Evolutionary conservation across 2,888 invertebrate species (phyloP).

Genomic region (Linnaemya tessellans): DNA sequence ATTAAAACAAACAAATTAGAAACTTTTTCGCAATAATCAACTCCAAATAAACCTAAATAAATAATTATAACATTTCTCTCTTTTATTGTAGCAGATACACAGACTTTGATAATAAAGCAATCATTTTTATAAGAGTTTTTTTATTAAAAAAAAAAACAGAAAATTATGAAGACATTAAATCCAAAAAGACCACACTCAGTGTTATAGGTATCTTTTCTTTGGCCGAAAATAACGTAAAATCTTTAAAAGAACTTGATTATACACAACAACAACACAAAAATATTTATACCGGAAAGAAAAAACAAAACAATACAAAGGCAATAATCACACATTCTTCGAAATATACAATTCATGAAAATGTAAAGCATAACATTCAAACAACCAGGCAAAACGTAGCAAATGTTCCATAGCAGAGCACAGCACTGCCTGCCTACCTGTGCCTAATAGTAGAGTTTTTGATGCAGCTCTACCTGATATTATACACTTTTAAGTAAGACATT

Average conservation of each 20-base stretch:
- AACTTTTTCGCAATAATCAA: constrained; percentile 52
- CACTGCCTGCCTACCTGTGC: constrained; percentile 55
- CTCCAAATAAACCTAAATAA: constrained; percentile 46
- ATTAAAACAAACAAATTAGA: constrained; percentile 55
- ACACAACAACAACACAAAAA: constrained; percentile 25
- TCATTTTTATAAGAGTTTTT: constrained; percentile 41
- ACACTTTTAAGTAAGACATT: constrained; percentile 64
- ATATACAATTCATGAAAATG: constrained; percentile 56
- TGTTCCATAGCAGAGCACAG: constrained; percentile 19
- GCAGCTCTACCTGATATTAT: constrained; percentile 55
- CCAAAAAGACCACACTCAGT: constrained; percentile 60
- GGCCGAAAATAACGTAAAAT: constrained; percentile 55
- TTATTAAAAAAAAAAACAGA: not conserved
- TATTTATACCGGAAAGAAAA: constrained; percentile 68
- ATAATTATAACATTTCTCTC: constrained; percentile 32
- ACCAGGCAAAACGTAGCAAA: constrained; percentile 44
- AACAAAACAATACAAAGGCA: constrained; percentile 62
- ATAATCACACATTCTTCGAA: constrained; percentile 66
- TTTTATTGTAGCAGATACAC: constrained; percentile 35
- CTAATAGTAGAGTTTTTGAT: constrained; percentile 48
- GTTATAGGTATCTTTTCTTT: constrained; percentile 29
- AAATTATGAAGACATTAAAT: constrained; percentile 62
- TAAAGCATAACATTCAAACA: constrained; percentile 28
- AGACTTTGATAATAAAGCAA: constrained; percentile 52
- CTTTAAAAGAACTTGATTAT: constrained; percentile 55